phyloP scores from a whole-genome alignment of 2,113 vertebrate species.

The Mesocricetus auratus region DNA sequence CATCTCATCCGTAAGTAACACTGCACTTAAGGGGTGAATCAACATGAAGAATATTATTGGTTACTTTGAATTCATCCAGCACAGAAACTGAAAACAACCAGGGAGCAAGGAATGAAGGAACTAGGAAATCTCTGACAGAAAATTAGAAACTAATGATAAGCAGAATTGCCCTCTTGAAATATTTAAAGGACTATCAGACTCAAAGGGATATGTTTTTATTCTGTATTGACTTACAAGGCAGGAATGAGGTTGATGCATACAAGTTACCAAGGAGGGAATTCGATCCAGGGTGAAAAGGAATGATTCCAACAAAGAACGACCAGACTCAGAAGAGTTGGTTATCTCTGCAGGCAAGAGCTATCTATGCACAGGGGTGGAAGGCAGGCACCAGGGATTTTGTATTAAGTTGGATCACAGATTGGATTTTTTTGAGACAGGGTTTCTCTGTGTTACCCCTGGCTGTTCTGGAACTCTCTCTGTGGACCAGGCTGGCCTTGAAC shows the following conservation, averaged over 20 bases:
- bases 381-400: slow-evolving; percentile 16
- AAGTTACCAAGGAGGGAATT: slow-evolving; percentile 7
- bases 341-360: neutral
- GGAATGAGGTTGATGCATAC: slow-evolving; percentile 4
- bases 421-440: neutral
- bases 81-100: slow-evolving; percentile 26
- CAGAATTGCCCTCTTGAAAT: slow-evolving; percentile 48
- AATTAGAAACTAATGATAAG: slow-evolving; percentile 47
- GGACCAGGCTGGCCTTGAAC: neutral
- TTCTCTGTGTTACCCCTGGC: neutral
- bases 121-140: neutral
- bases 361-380: neutral
- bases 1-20: neutral
- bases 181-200: slow-evolving; percentile 43
- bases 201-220: neutral
- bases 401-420: slow-evolving; percentile 46
- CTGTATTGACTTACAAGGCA: slow-evolving; percentile 45
- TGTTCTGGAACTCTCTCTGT: neutral
- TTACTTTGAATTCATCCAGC: slow-evolving; percentile 38
- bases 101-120: slow-evolving; percentile 20
- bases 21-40: neutral
- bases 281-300: slow-evolving; percentile 5
- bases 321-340: neutral
- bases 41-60: slow-evolving; percentile 14
- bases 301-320: slow-evolving; percentile 50